phyloP scores from a whole-genome alignment of 1,140 invertebrate species.

The Pseudobourletiella spinata region DNA sequence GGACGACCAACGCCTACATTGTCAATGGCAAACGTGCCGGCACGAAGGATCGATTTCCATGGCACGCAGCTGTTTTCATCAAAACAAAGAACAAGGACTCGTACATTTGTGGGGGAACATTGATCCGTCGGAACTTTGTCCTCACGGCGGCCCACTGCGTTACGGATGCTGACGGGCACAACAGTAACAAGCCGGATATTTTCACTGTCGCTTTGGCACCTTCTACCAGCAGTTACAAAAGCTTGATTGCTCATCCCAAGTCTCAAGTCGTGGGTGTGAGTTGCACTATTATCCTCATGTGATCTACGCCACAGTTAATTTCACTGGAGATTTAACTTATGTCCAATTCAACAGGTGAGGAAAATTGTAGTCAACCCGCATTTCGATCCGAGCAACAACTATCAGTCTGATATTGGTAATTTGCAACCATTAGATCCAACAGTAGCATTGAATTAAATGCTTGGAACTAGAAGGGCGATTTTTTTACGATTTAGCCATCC shows the following conservation, averaged over 20 bases:
- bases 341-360: constrained; percentile 2
- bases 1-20: background rate
- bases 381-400: background rate
- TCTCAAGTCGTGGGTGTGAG: too few relatives aligned
- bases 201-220: constrained; percentile 9
- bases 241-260: too few relatives aligned
- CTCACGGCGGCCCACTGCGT: constrained; percentile 17
- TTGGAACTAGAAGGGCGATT: background rate
- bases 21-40: background rate
- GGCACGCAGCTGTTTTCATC: background rate
- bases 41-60: background rate
- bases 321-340: too few relatives aligned
- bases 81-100: background rate
- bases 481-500: constrained; percentile 8
- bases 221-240: too few relatives aligned
- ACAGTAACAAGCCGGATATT: background rate
- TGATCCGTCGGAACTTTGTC: background rate
- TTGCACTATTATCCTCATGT: too few relatives aligned
- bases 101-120: constrained; percentile 18
- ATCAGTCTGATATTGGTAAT: constrained; percentile 1
- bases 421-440: background rate
- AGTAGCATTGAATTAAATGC: background rate
- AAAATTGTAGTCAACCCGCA: background rate
- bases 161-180: background rate
- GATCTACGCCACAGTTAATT: too few relatives aligned